These are phyloP conservation scores for Dryococelus australis DNA, from an alignment of 2,888 invertebrate species.

Conservation along the genomic window DNA sequence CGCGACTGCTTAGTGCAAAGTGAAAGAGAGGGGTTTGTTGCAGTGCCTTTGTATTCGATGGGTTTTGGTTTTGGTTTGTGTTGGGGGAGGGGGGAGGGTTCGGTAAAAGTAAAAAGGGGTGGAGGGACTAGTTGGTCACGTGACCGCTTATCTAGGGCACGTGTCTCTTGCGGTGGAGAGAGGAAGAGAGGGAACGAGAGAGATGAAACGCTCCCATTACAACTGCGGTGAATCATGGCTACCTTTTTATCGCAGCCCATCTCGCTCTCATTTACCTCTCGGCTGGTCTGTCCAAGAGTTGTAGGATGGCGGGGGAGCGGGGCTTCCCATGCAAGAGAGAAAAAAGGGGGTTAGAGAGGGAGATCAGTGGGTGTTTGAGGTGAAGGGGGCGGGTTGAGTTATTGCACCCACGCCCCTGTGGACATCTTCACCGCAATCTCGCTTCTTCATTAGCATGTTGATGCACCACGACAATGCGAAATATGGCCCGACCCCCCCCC, in stretches of 20 bases:
- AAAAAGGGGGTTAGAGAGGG: not conserved
- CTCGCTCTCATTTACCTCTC: constrained; percentile 16
- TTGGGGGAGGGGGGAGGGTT: too few species aligned
- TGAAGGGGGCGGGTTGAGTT: not conserved
- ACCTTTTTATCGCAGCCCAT: not conserved
- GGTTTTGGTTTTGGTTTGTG: too few species aligned
- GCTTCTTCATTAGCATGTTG: constrained; percentile 9
- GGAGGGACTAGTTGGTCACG: not conserved
- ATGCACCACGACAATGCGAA: constrained; percentile 16
- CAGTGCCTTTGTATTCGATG: too few species aligned
- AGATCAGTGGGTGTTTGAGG: not conserved
- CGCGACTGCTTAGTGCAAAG: too few species aligned
- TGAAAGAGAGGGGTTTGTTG: too few species aligned
- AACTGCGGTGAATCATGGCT: not conserved
- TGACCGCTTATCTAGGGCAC: not conserved
- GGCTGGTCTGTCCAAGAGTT: not conserved
- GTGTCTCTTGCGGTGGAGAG: not conserved
- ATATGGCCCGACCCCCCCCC: not conserved
- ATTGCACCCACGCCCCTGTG: not conserved
- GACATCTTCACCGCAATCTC: constrained; percentile 6
- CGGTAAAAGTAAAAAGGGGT: too few species aligned
- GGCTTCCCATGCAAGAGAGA: not conserved
- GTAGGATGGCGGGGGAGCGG: not conserved
- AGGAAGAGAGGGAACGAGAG: not conserved
- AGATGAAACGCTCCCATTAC: not conserved